Conservation (phyloP, 2,113 vertebrate species). For the Rallus limicola region DNA sequence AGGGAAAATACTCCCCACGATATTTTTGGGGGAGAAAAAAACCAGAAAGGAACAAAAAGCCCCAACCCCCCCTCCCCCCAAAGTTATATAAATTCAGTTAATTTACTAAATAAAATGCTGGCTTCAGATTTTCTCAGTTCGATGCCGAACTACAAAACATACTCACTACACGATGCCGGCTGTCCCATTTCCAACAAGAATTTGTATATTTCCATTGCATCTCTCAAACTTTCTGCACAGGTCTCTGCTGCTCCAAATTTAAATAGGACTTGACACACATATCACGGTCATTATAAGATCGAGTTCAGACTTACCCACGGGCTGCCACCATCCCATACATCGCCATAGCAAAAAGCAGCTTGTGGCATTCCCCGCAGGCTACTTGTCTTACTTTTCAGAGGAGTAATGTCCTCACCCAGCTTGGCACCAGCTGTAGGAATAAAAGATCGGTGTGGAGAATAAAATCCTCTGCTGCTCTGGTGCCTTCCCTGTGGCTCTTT, state of each 20-base stretch:
- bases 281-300: constrained; percentile 28
- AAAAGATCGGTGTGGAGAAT: constrained; percentile 67
- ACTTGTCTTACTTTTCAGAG: constrained; percentile 79
- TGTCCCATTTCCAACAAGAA: constrained; percentile 9
- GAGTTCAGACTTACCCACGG: constrained; percentile 84
- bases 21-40: background rate
- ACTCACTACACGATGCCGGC: background rate
- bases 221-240: constrained; percentile 28
- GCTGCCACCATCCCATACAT: constrained; percentile 75
- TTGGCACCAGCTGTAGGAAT: constrained; percentile 69
- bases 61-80: background rate
- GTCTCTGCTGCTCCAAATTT: background rate
- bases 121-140: background rate
- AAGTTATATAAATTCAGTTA: background rate
- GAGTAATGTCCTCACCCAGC: constrained; percentile 76
- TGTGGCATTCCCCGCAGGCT: constrained; percentile 74
- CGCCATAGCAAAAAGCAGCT: constrained; percentile 70
- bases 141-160: background rate
- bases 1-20: background rate
- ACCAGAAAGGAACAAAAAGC: background rate
- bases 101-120: background rate
- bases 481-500: constrained; percentile 70
- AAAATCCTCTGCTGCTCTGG: constrained; percentile 66
- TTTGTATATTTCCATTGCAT: background rate
- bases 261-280: constrained; percentile 48